Evolutionary conservation across 2,888 invertebrate species (phyloP).

Genomic region (Ptilodon capucinus): DNA sequence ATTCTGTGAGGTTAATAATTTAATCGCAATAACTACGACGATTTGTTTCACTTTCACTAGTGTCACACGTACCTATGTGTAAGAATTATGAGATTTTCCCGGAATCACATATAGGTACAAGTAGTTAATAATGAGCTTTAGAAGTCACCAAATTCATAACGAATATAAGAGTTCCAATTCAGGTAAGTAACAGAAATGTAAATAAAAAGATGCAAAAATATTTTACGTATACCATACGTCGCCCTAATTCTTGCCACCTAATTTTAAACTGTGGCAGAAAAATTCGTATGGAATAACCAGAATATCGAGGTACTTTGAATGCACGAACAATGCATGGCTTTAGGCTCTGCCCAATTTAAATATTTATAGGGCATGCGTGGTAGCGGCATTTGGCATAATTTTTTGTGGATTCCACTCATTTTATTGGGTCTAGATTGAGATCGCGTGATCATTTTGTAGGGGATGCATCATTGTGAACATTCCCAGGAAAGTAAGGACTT

Average conservation of each 20-base stretch:
- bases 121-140: too few relatives aligned
- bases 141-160: too few relatives aligned
- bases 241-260: neutral
- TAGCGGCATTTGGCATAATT: conserved; percentile 64
- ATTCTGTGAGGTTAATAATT: neutral
- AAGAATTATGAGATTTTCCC: too few relatives aligned
- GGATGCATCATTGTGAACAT: conserved; percentile 18
- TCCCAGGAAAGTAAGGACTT: neutral
- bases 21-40: neutral
- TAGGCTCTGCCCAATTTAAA: conserved; percentile 42
- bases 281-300: conserved; percentile 23
- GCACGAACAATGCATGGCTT: conserved; percentile 30
- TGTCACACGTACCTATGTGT: too few relatives aligned
- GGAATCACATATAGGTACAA: too few relatives aligned
- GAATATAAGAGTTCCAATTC: too few relatives aligned
- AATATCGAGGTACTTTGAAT: conserved; percentile 22
- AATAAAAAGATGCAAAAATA: too few relatives aligned
- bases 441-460: conserved; percentile 55
- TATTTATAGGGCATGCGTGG: conserved; percentile 66
- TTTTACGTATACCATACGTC: neutral
- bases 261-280: neutral
- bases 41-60: neutral
- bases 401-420: conserved; percentile 52
- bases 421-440: conserved; percentile 43
- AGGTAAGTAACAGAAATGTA: too few relatives aligned